These are phyloP conservation scores for Pocillopora verrucosa DNA, from an alignment of 64 coral and sea anemone genomes.

Conservation along the genomic window DNA sequence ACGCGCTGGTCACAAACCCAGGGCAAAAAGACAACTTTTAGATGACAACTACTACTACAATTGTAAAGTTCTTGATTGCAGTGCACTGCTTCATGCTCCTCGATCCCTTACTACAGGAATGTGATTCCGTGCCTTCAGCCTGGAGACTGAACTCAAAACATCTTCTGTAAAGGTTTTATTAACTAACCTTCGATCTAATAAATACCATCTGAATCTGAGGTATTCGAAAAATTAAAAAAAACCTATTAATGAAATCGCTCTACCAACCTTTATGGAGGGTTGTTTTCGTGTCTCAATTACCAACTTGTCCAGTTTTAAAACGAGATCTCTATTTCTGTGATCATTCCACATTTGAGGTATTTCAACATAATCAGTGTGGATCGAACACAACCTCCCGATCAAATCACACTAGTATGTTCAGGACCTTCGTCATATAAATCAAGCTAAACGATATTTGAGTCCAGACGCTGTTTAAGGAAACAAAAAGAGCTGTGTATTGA, in stretches of 20 bases:
- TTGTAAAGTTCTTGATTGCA: background rate
- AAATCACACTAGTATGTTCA: background rate
- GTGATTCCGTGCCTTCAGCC: slow-evolving; percentile 36
- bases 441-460: background rate
- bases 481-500: background rate
- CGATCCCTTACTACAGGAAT: background rate
- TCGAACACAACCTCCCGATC: background rate
- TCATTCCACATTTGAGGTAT: background rate
- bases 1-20: background rate
- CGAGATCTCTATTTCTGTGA: background rate
- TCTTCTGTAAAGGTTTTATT: background rate
- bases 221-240: slow-evolving; percentile 10
- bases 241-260: background rate
- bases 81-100: background rate
- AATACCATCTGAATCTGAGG: slow-evolving; percentile 54
- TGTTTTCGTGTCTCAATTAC: background rate
- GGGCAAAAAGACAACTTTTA: background rate
- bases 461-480: background rate
- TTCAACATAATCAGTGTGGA: background rate
- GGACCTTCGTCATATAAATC: background rate
- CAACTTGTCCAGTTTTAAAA: background rate
- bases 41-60: background rate
- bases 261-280: background rate
- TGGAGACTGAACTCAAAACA: background rate
- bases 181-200: slow-evolving; percentile 23